Percentiles rank a stretch among this genome's conserved stretches.
phyloP scores from a whole-genome alignment of 2,797 vertebrate species.

The Peromyscus attwateri region DNA sequence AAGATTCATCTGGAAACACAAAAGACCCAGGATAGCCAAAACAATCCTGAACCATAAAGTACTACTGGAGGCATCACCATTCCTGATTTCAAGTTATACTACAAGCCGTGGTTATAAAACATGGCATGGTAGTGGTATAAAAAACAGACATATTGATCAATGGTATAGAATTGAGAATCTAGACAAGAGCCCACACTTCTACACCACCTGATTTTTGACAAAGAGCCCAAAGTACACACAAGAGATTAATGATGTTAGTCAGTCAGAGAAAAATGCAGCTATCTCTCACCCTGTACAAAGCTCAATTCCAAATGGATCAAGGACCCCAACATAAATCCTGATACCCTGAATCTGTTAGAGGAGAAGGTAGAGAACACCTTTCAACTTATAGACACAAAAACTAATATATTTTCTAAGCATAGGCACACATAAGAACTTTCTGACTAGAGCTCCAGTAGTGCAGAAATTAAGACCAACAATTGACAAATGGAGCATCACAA shows the following conservation, averaged over 20 bases:
- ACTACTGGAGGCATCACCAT: background rate
- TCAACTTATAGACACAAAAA: background rate
- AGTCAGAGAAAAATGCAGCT: background rate
- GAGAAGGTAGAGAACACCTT: background rate
- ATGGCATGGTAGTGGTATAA: background rate
- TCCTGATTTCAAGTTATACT: background rate
- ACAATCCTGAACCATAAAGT: background rate
- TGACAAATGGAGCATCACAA: background rate
- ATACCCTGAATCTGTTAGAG: background rate
- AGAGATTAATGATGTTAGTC: background rate
- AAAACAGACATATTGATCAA: background rate
- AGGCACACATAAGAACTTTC: background rate
- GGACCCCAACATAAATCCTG: background rate
- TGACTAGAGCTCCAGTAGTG: background rate
- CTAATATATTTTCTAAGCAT: background rate
- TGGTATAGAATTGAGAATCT: background rate
- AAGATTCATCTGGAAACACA: background rate
- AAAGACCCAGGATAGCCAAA: background rate
- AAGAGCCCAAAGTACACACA: background rate
- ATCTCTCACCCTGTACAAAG: background rate
- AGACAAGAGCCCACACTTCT: background rate
- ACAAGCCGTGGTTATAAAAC: background rate
- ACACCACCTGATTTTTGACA: background rate
- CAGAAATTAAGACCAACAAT: background rate
- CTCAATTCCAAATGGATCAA: background rate